A percentile compares a stretch with the other conserved stretches of the same genome.
Conservation (phyloP, 2,888 invertebrate genomes). For the Tupiocoris notatus region DNA sequence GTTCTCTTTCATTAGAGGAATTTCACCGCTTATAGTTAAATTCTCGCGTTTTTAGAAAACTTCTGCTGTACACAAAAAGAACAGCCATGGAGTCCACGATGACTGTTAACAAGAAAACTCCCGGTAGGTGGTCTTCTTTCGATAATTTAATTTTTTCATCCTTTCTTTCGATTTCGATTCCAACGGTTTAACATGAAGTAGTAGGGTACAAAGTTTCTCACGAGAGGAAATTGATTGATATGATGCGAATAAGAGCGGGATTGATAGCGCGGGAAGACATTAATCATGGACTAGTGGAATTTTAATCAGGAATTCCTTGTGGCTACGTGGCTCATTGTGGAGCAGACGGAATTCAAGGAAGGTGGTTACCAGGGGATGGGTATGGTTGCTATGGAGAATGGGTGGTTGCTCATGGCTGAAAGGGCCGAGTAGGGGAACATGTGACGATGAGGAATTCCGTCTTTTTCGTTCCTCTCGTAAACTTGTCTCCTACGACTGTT, state of each 20-base stretch:
- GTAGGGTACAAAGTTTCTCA: too few relatives aligned
- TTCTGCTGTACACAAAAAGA: too few relatives aligned
- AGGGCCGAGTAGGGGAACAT: not conserved
- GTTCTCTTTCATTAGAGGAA: too few relatives aligned
- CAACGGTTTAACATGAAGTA: too few relatives aligned
- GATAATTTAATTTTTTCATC: too few relatives aligned
- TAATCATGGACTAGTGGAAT: constrained; percentile 47
- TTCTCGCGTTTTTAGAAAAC: too few relatives aligned
- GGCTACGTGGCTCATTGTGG: constrained; percentile 38
- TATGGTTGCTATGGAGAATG: not conserved
- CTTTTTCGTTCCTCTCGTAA: not conserved
- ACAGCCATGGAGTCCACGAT: not conserved
- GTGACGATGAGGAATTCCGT: constrained; percentile 27
- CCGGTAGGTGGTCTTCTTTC: too few relatives aligned
- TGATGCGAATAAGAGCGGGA: constrained; percentile 7
- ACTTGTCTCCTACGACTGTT: not conserved
- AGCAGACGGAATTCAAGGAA: not conserved
- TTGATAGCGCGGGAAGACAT: constrained; percentile 40
- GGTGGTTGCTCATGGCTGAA: constrained; percentile 2
- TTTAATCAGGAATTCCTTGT: constrained; percentile 47
- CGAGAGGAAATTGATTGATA: too few relatives aligned
- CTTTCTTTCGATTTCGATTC: too few relatives aligned
- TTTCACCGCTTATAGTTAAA: too few relatives aligned
- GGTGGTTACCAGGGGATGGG: not conserved
- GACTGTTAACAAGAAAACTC: not conserved